Evolutionary conservation across 2,888 invertebrate genomes (phyloP).

Genomic region (Stenodema calcarata): DNA sequence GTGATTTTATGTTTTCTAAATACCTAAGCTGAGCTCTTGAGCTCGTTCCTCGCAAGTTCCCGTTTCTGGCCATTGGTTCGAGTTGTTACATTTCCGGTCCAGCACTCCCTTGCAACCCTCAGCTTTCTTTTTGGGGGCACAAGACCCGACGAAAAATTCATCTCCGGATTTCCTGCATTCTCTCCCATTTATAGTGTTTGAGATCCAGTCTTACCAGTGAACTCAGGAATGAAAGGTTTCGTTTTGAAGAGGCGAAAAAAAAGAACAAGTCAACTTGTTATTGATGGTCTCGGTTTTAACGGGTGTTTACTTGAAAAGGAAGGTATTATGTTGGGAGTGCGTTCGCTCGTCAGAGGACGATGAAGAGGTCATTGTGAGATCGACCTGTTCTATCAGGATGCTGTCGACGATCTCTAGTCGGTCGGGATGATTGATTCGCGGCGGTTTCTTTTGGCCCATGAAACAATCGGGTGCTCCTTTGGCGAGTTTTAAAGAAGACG

Average conservation of each 20-base stretch:
- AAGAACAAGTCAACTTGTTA: background rate
- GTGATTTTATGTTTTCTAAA: too few relatives aligned
- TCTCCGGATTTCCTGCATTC: background rate
- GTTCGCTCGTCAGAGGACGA: background rate
- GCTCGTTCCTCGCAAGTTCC: background rate
- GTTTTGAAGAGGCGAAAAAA: background rate
- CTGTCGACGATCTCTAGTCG: background rate
- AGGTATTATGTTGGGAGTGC: background rate
- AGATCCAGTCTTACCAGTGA: background rate
- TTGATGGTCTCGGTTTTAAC: background rate
- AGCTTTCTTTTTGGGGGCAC: background rate
- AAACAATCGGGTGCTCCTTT: slow-evolving; percentile 5
- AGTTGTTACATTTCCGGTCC: background rate
- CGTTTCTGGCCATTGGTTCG: background rate
- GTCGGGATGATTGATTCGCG: background rate
- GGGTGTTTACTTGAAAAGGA: background rate
- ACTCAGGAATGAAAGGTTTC: background rate
- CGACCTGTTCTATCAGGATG: background rate
- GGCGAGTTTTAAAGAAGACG: background rate
- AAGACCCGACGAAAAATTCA: background rate
- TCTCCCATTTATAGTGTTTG: background rate
- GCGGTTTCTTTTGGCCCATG: background rate
- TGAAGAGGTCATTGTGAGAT: slow-evolving; percentile 13
- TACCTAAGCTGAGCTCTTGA: background rate
- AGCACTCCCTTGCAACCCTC: background rate